These are phyloP conservation scores for Euthynnus affinis DNA, from an alignment of 2,797 vertebrate genomes.

Conservation along the genomic window DNA sequence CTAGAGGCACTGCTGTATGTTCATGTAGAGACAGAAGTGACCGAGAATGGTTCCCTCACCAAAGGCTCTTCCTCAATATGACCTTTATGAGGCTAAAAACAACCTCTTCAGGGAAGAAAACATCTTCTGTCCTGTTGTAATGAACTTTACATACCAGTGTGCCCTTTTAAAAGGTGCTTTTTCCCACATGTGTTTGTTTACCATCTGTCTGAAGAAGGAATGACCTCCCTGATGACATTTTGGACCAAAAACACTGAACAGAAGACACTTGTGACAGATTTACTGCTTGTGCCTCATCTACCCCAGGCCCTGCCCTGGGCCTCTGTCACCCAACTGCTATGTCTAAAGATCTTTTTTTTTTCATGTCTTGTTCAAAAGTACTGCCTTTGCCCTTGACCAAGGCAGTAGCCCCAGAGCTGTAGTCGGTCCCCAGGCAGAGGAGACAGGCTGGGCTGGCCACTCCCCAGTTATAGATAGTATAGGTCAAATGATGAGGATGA, in stretches of 20 bases:
- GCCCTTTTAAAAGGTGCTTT: slow-evolving; percentile 8
- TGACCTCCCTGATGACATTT: slow-evolving; percentile 15
- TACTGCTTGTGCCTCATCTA: slow-evolving; percentile 10
- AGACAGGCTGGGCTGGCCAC: slow-evolving; percentile 13
- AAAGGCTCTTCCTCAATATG: neutral
- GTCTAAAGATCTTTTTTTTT: slow-evolving; percentile 24
- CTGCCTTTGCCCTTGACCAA: slow-evolving; percentile 51
- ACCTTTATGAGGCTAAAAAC: slow-evolving; percentile 2
- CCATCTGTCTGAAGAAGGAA: slow-evolving; percentile 3
- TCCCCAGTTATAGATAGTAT: slow-evolving; percentile 19
- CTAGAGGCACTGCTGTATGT: neutral
- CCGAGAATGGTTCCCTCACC: neutral
- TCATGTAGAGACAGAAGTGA: neutral
- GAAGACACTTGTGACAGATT: slow-evolving; percentile 40
- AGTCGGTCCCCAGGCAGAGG: slow-evolving; percentile 30
- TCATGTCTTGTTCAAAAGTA: slow-evolving; percentile 14
- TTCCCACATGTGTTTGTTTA: slow-evolving; percentile 40
- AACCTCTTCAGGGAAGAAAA: neutral
- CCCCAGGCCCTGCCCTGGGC: slow-evolving; percentile 6
- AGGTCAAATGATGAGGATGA: slow-evolving; percentile 53
- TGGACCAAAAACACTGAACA: slow-evolving; percentile 25
- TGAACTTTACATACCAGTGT: slow-evolving; percentile 10
- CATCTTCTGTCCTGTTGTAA: neutral
- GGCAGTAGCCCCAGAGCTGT: slow-evolving; percentile 12
- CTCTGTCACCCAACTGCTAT: neutral